Evolutionary conservation across 1,140 invertebrate genomes (phyloP), one percentile per base, ranked within the genome.

Genomic region (Latrodectus geometricus): DNA sequence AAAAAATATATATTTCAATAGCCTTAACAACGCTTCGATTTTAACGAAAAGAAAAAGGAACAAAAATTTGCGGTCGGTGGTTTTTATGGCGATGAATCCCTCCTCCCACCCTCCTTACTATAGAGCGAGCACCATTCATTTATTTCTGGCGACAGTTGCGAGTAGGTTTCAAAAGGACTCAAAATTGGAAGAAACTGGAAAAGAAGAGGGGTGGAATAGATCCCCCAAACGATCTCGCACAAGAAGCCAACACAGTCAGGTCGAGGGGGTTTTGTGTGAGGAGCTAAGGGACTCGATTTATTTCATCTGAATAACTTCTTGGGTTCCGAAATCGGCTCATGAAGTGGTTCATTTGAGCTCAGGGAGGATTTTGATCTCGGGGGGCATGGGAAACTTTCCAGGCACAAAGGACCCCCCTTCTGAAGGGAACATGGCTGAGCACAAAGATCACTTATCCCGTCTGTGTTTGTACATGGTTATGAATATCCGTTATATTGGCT

Each of bases 71-170:
- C 17, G 54, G 54, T 61, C 54, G 54, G 54, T 61, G 17, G 54
- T 61, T 61, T 61, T 61, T 61, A 61, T 61, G 54, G 54, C 17
- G 0, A 14, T 61, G 54, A 14, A 61, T 61, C 17, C 17, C 54
- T 11, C 35, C 35, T 5, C 5, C 35, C 35, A 3, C 5, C 35
- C 5, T 35, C 35, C n/a, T n/a, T 35, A 1, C 35, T 35, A 17
- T 11, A 61, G 11, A 61, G 49, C 70, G 48, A 14, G 23, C 9
- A 17, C 70, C 54, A 21, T 50, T 73, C 70, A 73, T 73, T 73
- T 73, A 73, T 73, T 73, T 49, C 23, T 14, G 23, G 23, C 70
- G 70, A 73, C 70, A 73, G 70, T 73, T 73, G 70, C 70, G 3
- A 73, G 70, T 73, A 48, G 11, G 54, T 61, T 70, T 73, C 35